A percentile compares a stretch with the other conserved stretches of the same genome.
These are phyloP conservation scores for Drosophila punjabiensis DNA, from an alignment of 1,140 invertebrate genomes.

Conservation along the genomic window DNA sequence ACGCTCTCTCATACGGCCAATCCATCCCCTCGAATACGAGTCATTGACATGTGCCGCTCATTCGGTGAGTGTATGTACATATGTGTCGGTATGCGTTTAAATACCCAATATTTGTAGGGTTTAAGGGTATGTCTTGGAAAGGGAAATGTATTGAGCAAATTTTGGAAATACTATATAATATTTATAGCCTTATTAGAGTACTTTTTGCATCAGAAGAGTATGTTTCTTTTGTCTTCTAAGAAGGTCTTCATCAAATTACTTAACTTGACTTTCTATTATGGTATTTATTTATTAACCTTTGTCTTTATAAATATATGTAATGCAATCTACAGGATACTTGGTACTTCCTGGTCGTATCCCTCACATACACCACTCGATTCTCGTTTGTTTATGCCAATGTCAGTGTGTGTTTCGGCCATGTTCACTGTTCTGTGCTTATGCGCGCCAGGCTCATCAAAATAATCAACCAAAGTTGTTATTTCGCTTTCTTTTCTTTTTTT, in stretches of 20 bases:
- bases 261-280: neutral
- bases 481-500: conserved; percentile 7
- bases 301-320: neutral
- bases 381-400: conserved; percentile 8
- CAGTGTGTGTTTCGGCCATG: conserved; percentile 32
- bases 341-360: neutral
- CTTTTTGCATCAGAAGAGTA: neutral
- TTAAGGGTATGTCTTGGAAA: neutral
- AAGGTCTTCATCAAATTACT: neutral
- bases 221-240: neutral
- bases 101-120: neutral
- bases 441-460: conserved; percentile 72
- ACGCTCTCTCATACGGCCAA: conserved; percentile 4
- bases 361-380: neutral
- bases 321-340: neutral
- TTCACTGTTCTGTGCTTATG: conserved; percentile 70
- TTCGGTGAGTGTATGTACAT: conserved; percentile 32
- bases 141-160: neutral
- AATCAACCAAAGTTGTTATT: conserved; percentile 76
- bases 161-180: neutral
- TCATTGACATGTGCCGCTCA: conserved; percentile 72
- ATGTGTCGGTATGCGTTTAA: conserved; percentile 25
- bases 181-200: neutral
- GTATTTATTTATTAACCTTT: neutral
- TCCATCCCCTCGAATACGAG: conserved; percentile 33